Evolutionary conservation across 2,797 vertebrate genomes (phyloP), one percentile per base, ranked within the genome.

Genomic region (Tapirus indicus): DNA sequence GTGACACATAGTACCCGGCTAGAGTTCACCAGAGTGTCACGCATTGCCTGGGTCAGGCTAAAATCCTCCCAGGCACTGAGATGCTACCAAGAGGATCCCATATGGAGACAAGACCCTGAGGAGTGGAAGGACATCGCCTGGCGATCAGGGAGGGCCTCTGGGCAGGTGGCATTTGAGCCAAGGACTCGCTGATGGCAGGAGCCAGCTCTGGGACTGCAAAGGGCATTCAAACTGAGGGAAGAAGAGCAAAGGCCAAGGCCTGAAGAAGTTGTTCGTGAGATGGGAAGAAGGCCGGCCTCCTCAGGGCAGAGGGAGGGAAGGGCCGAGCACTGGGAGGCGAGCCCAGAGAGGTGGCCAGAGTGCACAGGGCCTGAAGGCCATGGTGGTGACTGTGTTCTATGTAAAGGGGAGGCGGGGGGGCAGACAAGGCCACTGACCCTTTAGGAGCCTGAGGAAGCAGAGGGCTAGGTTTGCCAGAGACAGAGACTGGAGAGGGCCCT

Each of bases 1-100:
- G 49, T 52, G 14, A 18, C 1, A 18, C 1, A 41, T 6, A 35
- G 41, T 6, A 17, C 6, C 0, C 9, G 3, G 17, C 14, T 18
- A 27, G 29, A 68, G n/a, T n/a, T 35, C 69, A 20, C 25, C 7
- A 0, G 54, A 35, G 18, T 52, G 49, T n/a, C 35, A 1, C 0
- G 6, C 5, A 60, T 18, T 80, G 54, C 35, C 27, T 8, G 1
- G 17, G 52, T 25, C 9, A 27, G 49, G 47, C 74, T 62, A 7
- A 64, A 79, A 14, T 52, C 58, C 47, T 38, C 38, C 35, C 44
- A 7, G 41, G 13, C 2, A 11, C 25, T 44, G 35, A 88, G 49
- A 52, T 52, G 49, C 38, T 14, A 41, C 21, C 44, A n/a, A 44
- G 52, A 32, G 23, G 14, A 12, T 23, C 7, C 35, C 3, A 16